Evolutionary conservation across 2,797 vertebrate species (phyloP), one percentile per base, ranked within the genome.

Genomic region (Stomatorhinus walkeri): DNA sequence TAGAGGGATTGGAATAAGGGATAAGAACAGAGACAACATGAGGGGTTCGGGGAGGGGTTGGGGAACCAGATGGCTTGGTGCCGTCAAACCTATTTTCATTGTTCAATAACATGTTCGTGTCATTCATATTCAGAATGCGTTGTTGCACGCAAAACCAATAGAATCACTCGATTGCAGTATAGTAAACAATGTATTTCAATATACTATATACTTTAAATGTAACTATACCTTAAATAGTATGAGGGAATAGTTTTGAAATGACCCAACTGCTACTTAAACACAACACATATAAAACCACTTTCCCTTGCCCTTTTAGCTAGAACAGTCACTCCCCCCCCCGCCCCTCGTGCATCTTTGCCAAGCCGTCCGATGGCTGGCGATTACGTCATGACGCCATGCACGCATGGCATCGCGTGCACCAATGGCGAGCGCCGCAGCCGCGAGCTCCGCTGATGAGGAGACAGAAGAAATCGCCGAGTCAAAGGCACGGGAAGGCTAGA

Each of bases 401-500:
- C 94, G 93, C 90, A 90, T 95, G 94, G 90, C 61, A 5, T 0
- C 0, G 0, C 46, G 8, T 64, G 0, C 90, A 52, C 95, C 95
- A 95, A 95, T 95, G 87, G 91, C 8, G 6, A 4, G 0, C 52
- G 4, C 0, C 36, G 22, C 52, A 0, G 36, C 79, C 90, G 90
- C 72, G 90, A 95, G 91, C 92, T 10, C 94, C 94, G 95, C 95
- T 94, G 93, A 93, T 96, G 94, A 95, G 94, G 91, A 92, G 95
- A 96, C 93, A 19, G 76, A 46, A 43, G 76, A 40, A 36, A 88
- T 43, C 89, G 22, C 49, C 2, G 89, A 91, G 91, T 64, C 40
- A n/a, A 43, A 81, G 40, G 90, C 51, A 76, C 68, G 90, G 92
- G 90, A 88, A 76, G 24, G 85, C 79, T 51, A 6, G 32, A 52